These are phyloP conservation scores for Metallyticus violacea DNA, from an alignment of 2,888 invertebrate genomes.

Conservation along the genomic window DNA sequence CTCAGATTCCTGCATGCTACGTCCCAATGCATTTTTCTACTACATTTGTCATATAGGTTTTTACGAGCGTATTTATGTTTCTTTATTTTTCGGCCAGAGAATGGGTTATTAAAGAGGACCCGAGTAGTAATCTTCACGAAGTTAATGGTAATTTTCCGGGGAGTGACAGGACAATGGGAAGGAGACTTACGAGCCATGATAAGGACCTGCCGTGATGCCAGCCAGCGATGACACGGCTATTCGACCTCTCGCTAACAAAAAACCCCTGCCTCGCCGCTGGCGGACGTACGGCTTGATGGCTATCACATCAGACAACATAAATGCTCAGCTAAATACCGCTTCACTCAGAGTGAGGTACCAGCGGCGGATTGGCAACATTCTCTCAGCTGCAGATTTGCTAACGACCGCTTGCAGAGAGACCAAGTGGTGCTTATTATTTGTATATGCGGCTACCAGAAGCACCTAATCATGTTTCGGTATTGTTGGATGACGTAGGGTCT, in stretches of 20 bases:
- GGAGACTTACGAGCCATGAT: background rate
- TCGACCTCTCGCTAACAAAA: background rate
- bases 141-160: background rate
- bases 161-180: background rate
- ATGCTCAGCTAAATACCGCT: background rate
- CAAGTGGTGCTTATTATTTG: too few species aligned
- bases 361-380: background rate
- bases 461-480: too few species aligned
- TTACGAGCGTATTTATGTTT: background rate
- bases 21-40: background rate
- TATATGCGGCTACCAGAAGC: too few species aligned
- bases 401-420: too few species aligned
- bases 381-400: too few species aligned
- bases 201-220: background rate
- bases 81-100: background rate
- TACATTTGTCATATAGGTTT: background rate
- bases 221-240: background rate
- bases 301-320: background rate
- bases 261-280: too few species aligned
- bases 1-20: background rate
- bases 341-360: background rate
- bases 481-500: too few species aligned
- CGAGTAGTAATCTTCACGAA: background rate
- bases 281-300: background rate
- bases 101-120: background rate